phyloP scores from a whole-genome alignment of 1,140 invertebrate species.

The Atopsyche davidsoni region DNA sequence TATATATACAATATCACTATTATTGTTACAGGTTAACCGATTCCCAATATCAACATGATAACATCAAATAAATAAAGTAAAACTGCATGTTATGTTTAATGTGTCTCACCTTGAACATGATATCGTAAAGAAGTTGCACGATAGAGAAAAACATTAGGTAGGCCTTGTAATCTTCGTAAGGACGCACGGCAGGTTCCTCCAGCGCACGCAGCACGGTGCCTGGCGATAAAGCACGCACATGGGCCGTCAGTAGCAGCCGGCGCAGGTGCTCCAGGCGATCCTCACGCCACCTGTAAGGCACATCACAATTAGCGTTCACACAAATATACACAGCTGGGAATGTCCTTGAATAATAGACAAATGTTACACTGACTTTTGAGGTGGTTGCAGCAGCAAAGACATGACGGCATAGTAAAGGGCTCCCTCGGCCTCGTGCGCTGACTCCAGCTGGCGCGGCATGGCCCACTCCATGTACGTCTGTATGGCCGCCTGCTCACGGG shows the following conservation, averaged over 20 bases:
- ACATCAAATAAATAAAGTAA: no score
- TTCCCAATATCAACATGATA: no score
- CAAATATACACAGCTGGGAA: background rate
- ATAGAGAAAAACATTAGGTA: slow-evolving; percentile 72
- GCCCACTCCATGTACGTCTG: slow-evolving; percentile 39
- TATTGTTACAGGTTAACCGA: no score
- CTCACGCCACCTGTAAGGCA: slow-evolving; percentile 51
- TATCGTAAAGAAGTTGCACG: slow-evolving; percentile 40
- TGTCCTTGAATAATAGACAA: background rate
- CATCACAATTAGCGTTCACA: background rate
- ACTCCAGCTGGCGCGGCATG: slow-evolving; percentile 62
- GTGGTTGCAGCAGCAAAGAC: slow-evolving; percentile 70
- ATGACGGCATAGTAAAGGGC: slow-evolving; percentile 81
- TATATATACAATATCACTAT: slow-evolving; percentile 11
- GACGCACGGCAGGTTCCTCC: slow-evolving; percentile 35
- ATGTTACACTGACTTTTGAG: slow-evolving; percentile 44
- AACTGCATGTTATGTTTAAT: no score
- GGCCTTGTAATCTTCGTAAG: slow-evolving; percentile 77
- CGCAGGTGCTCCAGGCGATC: slow-evolving; percentile 66
- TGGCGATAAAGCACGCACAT: slow-evolving; percentile 61
- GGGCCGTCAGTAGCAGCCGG: slow-evolving; percentile 71
- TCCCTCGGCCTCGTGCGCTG: slow-evolving; percentile 82
- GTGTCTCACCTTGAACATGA: slow-evolving; percentile 51
- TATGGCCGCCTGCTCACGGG: slow-evolving; percentile 38
- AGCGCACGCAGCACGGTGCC: slow-evolving; percentile 42